Base-by-base conservation (phyloP, 2,888 invertebrate species). In the Drosophila prolongata region DNA sequence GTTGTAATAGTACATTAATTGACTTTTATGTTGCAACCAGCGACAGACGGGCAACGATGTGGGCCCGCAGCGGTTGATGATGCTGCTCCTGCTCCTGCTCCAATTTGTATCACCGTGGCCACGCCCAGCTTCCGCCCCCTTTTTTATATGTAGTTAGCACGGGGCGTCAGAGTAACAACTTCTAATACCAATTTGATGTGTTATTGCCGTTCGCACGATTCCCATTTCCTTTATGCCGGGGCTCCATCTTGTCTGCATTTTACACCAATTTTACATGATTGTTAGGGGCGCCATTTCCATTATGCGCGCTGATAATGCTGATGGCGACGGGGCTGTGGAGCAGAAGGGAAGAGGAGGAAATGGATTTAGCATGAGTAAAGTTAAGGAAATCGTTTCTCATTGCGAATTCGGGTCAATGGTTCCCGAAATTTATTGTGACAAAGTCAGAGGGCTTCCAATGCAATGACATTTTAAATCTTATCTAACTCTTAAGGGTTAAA, bases 1-100 rank as follows among this genome's bases (percentile, higher is more conserved):
- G 75, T 76, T 85, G 87, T 80, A 85, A 86, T 83, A 79, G 84
- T 67, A 79, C 84, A 83, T 89, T 85, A 85, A 85, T 85, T 85
- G 89, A 85, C 89, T 87, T 85, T 88, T 83, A 88, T 75, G 74
- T 67, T 68, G 74, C 75, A 68, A 43, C 67, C 72, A 57, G 61
- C 44, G 74, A 34, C 49, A 44, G 73, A 38, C 59, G 19, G 37
- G 6, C 30, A 30, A 30, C 30, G 30, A 30, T 30, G 30, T 30
- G 30, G 30, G 30, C 30, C 6, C 30, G 30, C 43, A 46, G 35
- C 16, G 57, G 16, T 35, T 14, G 16, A 13, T 54, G 43, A 37
- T 35, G 19, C 34, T 14, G 49, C 24, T 46, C 44, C 34, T 14
- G 49, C 24, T 46, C 44, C 40, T 16, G 19, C 34, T 61, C 50